A percentile compares a stretch with the other conserved stretches of the same genome.
These are phyloP conservation scores for Bubo bubo DNA, from an alignment of 2,113 vertebrate genomes.

Conservation along the genomic window DNA sequence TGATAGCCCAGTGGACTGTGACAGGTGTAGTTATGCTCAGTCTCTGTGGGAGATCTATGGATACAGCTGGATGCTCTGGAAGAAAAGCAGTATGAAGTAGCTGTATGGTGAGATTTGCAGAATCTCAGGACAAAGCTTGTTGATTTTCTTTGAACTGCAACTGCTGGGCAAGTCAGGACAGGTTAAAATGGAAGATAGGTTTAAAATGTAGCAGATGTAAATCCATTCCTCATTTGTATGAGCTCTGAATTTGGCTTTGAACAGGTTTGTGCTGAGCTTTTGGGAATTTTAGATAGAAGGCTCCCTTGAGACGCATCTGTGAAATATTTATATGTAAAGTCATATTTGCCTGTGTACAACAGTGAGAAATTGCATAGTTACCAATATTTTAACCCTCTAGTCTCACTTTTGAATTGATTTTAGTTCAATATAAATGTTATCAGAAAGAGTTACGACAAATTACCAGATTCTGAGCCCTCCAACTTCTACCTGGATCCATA, in stretches of 20 bases:
- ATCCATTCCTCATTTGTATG: background rate
- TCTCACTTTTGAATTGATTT: background rate
- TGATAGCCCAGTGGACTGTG: constrained; percentile 35
- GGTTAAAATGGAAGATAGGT: background rate
- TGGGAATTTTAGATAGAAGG: background rate
- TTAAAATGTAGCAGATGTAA: background rate
- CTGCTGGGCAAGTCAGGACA: background rate
- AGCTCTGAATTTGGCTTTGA: background rate
- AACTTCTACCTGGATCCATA: background rate
- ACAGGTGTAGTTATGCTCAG: constrained; percentile 13
- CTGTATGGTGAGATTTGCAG: background rate
- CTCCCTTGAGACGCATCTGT: background rate
- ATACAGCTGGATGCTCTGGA: constrained; percentile 25
- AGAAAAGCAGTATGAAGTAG: background rate
- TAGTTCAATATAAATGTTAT: background rate
- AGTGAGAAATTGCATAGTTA: background rate
- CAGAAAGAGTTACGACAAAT: background rate
- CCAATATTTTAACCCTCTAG: background rate
- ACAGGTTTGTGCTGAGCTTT: background rate
- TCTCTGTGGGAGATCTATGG: background rate
- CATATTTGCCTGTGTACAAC: background rate
- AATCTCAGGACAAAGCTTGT: background rate
- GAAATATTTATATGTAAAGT: background rate
- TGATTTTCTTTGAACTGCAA: background rate
- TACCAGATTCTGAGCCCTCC: background rate